Evolutionary conservation across 2,113 vertebrate genomes (phyloP).

Genomic region (Lichenostomus cassidix): DNA sequence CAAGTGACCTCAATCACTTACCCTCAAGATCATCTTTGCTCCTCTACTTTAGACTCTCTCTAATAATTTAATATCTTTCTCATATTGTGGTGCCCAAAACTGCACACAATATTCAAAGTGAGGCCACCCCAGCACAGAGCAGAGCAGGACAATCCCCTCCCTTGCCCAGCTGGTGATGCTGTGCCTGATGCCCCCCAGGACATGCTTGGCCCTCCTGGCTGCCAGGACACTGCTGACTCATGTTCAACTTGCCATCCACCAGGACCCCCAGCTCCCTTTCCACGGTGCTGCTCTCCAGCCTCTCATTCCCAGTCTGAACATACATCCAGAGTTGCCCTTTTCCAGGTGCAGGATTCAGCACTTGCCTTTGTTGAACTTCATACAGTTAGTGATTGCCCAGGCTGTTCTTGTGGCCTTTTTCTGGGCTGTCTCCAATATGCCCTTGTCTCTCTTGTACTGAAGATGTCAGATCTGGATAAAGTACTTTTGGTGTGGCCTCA

Average conservation of each 20-base stretch:
- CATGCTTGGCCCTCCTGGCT: rapidly evolving
- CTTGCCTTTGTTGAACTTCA: neutral
- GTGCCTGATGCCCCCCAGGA: neutral
- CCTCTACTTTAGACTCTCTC: neutral
- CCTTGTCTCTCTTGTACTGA: neutral
- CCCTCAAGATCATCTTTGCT: neutral
- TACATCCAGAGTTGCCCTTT: neutral
- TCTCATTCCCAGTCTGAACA: neutral
- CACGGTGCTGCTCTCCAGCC: rapidly evolving
- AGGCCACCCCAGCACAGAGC: rapidly evolving
- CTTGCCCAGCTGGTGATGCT: rapidly evolving
- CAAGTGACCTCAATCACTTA: neutral
- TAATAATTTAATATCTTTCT: neutral
- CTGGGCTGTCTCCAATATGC: neutral
- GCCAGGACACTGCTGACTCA: neutral
- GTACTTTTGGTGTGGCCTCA: neutral
- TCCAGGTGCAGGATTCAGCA: neutral
- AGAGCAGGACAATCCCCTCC: neutral
- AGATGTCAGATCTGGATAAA: neutral
- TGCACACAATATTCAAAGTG: too few relatives aligned
- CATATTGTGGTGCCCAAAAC: neutral
- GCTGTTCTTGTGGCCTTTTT: neutral
- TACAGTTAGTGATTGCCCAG: neutral
- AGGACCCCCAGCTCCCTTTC: neutral
- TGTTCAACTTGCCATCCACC: rapidly evolving